A percentile compares a stretch with the other conserved stretches of the same genome.
phyloP scores from a whole-genome alignment of 2,113 vertebrate species.

The Osmerus eperlanus region DNA sequence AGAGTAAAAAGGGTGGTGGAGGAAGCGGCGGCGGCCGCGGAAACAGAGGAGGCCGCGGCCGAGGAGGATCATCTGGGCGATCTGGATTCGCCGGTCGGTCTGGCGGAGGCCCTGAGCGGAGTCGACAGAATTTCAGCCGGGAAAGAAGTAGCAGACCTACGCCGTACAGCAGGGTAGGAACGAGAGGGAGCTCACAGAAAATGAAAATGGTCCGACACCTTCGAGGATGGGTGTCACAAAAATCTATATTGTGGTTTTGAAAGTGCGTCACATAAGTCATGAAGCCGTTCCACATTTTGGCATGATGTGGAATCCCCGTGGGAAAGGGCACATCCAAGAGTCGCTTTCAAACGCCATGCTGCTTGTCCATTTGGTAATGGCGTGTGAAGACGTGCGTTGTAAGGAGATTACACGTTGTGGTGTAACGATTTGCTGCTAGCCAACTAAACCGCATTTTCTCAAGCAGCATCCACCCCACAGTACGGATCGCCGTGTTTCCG shows the following conservation, averaged over 20 bases:
- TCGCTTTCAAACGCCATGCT: not conserved
- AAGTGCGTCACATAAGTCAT: not conserved
- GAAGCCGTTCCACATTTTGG: not conserved
- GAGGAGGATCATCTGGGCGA: slow-evolving; percentile 57
- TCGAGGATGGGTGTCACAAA: not conserved
- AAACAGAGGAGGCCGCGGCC: slow-evolving; percentile 71
- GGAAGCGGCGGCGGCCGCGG: slow-evolving; percentile 53
- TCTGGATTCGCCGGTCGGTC: slow-evolving; percentile 62
- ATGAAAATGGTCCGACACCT: slow-evolving; percentile 7
- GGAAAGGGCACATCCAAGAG: not conserved
- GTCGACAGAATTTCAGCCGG: slow-evolving; percentile 69
- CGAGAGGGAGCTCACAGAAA: slow-evolving; percentile 24
- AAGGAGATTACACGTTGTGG: no score
- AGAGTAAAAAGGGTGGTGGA: slow-evolving; percentile 77
- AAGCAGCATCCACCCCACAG: no score
- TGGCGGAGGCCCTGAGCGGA: slow-evolving; percentile 67
- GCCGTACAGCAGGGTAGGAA: slow-evolving; percentile 86
- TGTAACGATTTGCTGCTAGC: no score
- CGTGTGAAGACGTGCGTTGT: not conserved
- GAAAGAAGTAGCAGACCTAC: slow-evolving; percentile 79
- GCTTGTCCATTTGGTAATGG: not conserved
- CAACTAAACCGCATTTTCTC: no score
- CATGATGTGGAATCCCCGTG: not conserved
- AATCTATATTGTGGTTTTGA: slow-evolving; percentile 3
- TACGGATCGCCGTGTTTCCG: no score